These are phyloP conservation scores for Polydesmus complanatus DNA, from an alignment of 2,888 invertebrate species.

Conservation along the genomic window DNA sequence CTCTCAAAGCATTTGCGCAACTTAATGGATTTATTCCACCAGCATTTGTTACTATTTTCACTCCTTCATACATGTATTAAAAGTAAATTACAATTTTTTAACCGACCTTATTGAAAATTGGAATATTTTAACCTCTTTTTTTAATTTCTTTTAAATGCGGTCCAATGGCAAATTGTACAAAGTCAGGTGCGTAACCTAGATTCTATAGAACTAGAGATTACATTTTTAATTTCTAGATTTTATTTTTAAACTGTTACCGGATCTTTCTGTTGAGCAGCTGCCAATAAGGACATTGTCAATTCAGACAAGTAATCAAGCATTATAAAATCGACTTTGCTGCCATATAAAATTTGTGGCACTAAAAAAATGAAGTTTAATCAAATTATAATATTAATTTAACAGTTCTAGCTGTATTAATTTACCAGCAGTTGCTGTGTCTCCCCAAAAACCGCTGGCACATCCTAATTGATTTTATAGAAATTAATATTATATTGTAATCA, in stretches of 20 bases:
- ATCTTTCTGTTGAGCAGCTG: constrained; percentile 34
- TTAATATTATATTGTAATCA: too few species aligned
- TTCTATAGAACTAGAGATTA: too few species aligned
- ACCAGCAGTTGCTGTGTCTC: constrained; percentile 38
- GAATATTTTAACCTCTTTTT: constrained; percentile 32
- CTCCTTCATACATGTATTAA: constrained; percentile 26
- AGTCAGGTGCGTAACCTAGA: constrained; percentile 38
- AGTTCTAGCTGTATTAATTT: not conserved
- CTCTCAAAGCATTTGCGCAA: constrained; percentile 33
- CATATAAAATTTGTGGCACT: constrained; percentile 33
- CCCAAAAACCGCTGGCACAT: constrained; percentile 41
- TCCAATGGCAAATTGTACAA: constrained; percentile 33
- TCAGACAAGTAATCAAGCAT: constrained; percentile 40
- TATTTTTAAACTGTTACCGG: constrained; percentile 26
- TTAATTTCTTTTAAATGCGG: constrained; percentile 35
- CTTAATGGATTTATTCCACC: constrained; percentile 38
- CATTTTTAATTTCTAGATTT: too few species aligned
- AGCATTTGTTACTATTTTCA: constrained; percentile 37
- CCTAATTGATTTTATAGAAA: too few species aligned
- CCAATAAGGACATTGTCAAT: constrained; percentile 40
- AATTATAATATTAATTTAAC: not conserved
- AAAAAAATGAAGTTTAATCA: constrained; percentile 20
- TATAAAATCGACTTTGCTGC: constrained; percentile 35
- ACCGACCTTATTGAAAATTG: not conserved
- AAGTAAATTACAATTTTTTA: not conserved